Evolutionary conservation across 2,888 invertebrate species (phyloP).

Genomic region (Caenorhabditis doughertyi): DNA sequence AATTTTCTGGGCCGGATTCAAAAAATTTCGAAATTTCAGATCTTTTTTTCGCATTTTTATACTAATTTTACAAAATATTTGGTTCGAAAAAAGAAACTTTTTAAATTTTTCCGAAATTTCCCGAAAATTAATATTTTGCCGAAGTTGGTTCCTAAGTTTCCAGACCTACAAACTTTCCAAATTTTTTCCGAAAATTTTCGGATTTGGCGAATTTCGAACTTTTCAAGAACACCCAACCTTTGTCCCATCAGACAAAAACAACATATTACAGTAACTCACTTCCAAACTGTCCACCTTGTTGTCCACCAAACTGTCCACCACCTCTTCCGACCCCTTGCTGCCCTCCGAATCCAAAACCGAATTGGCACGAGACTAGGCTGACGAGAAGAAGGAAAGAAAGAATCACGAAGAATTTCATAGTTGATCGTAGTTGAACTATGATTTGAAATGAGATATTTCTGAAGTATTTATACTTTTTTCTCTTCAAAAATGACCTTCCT

Average conservation of each 20-base stretch:
- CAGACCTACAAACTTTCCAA: too few relatives aligned
- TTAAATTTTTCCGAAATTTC: too few relatives aligned
- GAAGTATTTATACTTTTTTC: constrained; percentile 26
- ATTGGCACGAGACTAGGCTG: constrained; percentile 34
- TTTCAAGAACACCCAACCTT: too few relatives aligned
- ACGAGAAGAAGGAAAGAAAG: constrained; percentile 44
- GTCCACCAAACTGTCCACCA: constrained; percentile 30
- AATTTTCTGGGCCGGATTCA: too few relatives aligned
- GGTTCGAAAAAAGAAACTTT: too few relatives aligned
- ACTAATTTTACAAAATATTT: too few relatives aligned
- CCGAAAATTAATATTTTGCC: too few relatives aligned
- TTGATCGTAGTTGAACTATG: background rate
- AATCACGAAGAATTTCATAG: constrained; percentile 32
- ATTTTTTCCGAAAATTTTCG: too few relatives aligned
- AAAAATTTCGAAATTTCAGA: too few relatives aligned
- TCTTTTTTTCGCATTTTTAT: too few relatives aligned
- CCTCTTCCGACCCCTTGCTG: constrained; percentile 18
- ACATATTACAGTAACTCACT: background rate
- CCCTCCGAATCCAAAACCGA: constrained; percentile 35
- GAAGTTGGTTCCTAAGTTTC: background rate
- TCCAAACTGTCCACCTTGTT: constrained; percentile 32
- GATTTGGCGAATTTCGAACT: too few relatives aligned
- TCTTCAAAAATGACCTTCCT: constrained; percentile 3
- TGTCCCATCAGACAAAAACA: too few relatives aligned
- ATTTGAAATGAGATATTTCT: background rate